Base-by-base conservation (phyloP, 1,140 invertebrate genomes). In the Orussus abietinus region DNA sequence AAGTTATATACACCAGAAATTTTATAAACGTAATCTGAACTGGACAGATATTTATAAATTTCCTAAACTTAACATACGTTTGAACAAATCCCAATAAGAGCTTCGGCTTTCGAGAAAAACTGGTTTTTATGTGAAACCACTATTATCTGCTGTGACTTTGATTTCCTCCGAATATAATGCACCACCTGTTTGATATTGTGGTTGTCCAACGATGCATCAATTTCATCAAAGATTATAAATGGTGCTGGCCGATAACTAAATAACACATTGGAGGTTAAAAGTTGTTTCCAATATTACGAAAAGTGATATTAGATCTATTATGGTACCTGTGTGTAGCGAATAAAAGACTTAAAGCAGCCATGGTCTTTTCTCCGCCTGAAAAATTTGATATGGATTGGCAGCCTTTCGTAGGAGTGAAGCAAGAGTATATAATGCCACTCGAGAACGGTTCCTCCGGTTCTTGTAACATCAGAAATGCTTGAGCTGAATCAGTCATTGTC, bases 381-480 rank as follows among this genome's bases (percentile, higher is more conserved):
- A 99, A 77, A 77, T 96, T 96, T 50, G 91, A 92, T 90, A 98
- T 96, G 4, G 92, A 90, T 63, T 90, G 89, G 74, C 96, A 98
- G 41, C 92, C 78, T 77, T 98, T 98, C 12, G 93, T 92, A 7
- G 96, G 96, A 30, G 94, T 93, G 35, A 98, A 92, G 77, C 95
- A 99, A 76, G 96, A 97, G 71, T 97, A 99, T 72, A 93, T 94
- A 40, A 99, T 90, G 22, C 87, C 95, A 77, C 96, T 93, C 47
- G 96, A 74, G 74, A 98, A 99, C 0, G 96, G 96, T 72, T 99
- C 96, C 75, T 98, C 96, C 0, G 89, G 89, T 79, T 99, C 98
- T 72, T 96, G 92, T 1, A 94, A 85, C 19, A 89, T 87, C 12
- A 98, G 76, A 74, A 96, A 96, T 13, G 95, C 96, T 75, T 98